Evolutionary conservation across 2,888 invertebrate species (phyloP), one percentile per base, ranked within the genome.

Genomic region (Halictus ligatus): DNA sequence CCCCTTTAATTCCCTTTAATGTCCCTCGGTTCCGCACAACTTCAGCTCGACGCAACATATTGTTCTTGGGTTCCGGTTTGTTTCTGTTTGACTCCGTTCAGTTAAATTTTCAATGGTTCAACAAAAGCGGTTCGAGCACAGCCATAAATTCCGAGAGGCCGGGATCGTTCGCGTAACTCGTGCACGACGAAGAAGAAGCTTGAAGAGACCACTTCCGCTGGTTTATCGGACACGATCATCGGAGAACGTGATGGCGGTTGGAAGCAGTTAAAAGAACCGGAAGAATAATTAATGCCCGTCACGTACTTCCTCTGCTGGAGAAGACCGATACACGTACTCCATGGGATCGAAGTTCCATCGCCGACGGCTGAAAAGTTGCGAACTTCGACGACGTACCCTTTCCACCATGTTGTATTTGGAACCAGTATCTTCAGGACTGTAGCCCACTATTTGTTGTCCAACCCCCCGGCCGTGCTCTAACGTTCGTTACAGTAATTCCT

Each of bases 141-240:
- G 8, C 54, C 54, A 54, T 54, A 54, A 54, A 54, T 54, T 54
- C 21, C 54, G 10, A 54, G 54, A 10, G 21, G 8, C 8, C 54
- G 21, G 2, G 67, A 35, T 35, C 67, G 29, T 25, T 29, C 29
- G 13, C 15, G 29, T 48, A 81, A 29, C 58, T 81, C 48, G 40
- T 40, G 54, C 15, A 50, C n/a, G n/a, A 50, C 18, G 35, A 54
- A 21, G 54, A 58, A 40, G 25, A 40, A 29, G 67, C 35, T 67
- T 21, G 82, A 81, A 81, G 50, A 69, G 15, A 35, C 8, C 35
- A 35, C 35, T 21, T n/a, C 10, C 48, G 7, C 18, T 12, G 54
- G 73, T 73, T 84, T 74, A 84, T 77, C 84, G 84, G 69, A 81
- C 78, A 64, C 78, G 84, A 82, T 76, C 67, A 74, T 80, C 81